Conservation (phyloP, 1,140 invertebrate species). For the Antheraea mylitta region DNA sequence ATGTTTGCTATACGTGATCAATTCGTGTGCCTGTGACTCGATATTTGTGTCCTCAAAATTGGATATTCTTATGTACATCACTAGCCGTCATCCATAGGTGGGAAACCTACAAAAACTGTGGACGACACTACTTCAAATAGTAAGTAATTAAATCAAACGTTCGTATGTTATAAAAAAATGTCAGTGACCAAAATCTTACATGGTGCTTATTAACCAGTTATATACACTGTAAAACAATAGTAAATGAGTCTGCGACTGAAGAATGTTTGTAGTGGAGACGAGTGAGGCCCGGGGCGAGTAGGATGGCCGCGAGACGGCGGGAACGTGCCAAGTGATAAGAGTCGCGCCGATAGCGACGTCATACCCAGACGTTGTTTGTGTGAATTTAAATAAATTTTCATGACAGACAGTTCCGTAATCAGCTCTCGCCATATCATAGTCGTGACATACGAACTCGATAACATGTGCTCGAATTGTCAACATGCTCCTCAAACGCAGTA, state of each 20-base stretch:
- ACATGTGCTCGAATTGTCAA: conserved; percentile 37
- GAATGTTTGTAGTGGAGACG: conserved; percentile 55
- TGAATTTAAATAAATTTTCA: conserved; percentile 79
- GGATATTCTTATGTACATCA: conserved; percentile 44
- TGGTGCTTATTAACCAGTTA: background rate
- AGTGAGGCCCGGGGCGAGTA: conserved; percentile 55
- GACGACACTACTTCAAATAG: conserved; percentile 74
- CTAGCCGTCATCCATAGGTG: conserved; percentile 56
- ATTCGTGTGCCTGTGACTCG: conserved; percentile 55
- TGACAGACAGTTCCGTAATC: conserved; percentile 78
- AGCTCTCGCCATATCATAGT: conserved; percentile 63
- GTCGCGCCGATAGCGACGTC: conserved; percentile 75
- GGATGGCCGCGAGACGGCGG: conserved; percentile 66
- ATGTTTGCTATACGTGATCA: conserved; percentile 52
- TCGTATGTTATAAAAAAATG: background rate
- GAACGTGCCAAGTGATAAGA: conserved; percentile 77
- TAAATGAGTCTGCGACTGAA: conserved; percentile 30
- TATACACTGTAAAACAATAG: conserved; percentile 11
- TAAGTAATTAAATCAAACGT: conserved; percentile 37
- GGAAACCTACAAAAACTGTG: conserved; percentile 67
- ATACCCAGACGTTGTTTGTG: conserved; percentile 78
- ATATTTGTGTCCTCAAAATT: conserved; percentile 56
- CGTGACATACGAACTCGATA: conserved; percentile 66
- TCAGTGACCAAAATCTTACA: conserved; percentile 4
- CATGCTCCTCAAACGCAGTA: conserved; percentile 25